Conservation (phyloP, 2,888 invertebrate species). For the Tribolium freemani region DNA sequence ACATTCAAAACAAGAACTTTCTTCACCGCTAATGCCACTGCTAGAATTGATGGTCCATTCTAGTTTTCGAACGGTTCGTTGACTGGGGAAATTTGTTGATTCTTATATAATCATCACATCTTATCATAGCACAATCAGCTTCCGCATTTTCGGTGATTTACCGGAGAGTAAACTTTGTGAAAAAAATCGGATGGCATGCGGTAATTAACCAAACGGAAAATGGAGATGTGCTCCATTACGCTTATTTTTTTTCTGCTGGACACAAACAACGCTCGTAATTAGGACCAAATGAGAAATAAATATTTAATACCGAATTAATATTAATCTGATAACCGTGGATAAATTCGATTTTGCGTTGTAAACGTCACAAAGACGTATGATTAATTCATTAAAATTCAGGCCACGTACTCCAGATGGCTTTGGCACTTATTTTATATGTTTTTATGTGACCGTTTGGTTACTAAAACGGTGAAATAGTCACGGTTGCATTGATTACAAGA, state of each 20-base stretch:
- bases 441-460: conserved; percentile 19
- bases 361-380: conserved; percentile 23
- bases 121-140: conserved; percentile 20
- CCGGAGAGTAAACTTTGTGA: neutral
- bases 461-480: conserved; percentile 4
- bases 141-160: conserved; percentile 25
- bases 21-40: conserved; percentile 21
- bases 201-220: conserved; percentile 11
- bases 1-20: conserved; percentile 32
- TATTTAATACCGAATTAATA: neutral
- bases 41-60: conserved; percentile 26
- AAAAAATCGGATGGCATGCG: neutral
- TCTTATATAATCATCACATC: conserved; percentile 28
- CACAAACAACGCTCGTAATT: neutral
- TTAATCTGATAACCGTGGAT: conserved; percentile 6
- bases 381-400: conserved; percentile 19
- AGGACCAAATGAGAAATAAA: neutral
- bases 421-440: conserved; percentile 18
- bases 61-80: conserved; percentile 23
- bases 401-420: conserved; percentile 18
- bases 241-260: neutral
- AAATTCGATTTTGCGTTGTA: conserved; percentile 4
- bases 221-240: conserved; percentile 24
- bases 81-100: conserved; percentile 40
- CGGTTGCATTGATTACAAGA: neutral